Conservation (phyloP, 2,113 vertebrate species). For the Hippocampus barbouri region DNA sequence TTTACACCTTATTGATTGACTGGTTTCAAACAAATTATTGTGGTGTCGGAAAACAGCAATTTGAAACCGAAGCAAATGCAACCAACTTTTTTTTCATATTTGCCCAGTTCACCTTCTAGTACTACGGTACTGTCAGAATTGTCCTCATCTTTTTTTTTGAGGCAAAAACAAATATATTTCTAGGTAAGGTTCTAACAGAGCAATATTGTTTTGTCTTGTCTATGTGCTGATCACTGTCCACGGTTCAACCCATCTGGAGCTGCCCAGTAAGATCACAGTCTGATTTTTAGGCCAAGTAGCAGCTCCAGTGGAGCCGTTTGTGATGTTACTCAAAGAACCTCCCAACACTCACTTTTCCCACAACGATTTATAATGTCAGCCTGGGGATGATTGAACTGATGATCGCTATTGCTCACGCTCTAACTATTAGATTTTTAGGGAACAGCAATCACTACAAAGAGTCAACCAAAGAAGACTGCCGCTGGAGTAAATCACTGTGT, state of each 20-base stretch:
- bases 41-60: too few relatives aligned
- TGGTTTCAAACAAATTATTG: too few relatives aligned
- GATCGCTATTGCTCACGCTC: slow-evolving; percentile 1
- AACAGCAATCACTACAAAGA: not conserved
- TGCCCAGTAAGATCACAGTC: slow-evolving; percentile 1
- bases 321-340: slow-evolving; percentile 1
- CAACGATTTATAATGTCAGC: not conserved
- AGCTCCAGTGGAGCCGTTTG: not conserved
- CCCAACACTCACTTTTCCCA: not conserved
- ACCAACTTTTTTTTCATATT: too few relatives aligned
- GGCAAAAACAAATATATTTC: not conserved
- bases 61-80: too few relatives aligned
- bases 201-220: not conserved
- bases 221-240: not conserved
- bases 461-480: slow-evolving; percentile 26
- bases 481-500: slow-evolving; percentile 53
- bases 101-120: too few relatives aligned
- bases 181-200: not conserved
- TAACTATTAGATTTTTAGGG: not conserved
- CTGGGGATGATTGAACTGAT: not conserved
- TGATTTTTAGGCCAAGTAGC: slow-evolving; percentile 1
- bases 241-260: not conserved
- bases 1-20: too few relatives aligned
- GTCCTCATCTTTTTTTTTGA: too few relatives aligned
- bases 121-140: too few relatives aligned